These are phyloP conservation scores for Redunca redunca DNA, from an alignment of 2,113 vertebrate species.

Conservation along the genomic window DNA sequence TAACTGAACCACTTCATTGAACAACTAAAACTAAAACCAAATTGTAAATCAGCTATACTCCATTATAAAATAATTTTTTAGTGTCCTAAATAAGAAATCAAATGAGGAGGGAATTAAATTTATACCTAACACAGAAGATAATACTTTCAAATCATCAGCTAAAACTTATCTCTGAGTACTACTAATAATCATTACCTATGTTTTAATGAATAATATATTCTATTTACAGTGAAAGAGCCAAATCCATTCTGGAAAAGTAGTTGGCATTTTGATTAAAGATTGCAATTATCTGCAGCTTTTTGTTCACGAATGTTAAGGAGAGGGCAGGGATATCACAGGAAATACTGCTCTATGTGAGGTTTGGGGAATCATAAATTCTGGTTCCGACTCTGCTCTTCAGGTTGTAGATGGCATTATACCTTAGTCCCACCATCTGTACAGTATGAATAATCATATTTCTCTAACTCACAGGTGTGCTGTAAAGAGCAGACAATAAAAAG, in stretches of 20 bases:
- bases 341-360: not conserved
- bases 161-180: not conserved
- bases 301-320: constrained; percentile 37
- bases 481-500: constrained; percentile 60
- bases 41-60: not conserved
- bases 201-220: not conserved
- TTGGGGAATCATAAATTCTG: constrained; percentile 70
- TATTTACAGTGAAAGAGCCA: not conserved
- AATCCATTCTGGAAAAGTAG: not conserved
- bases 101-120: not conserved
- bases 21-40: not conserved
- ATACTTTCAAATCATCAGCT: not conserved
- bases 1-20: not conserved
- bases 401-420: constrained; percentile 58
- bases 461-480: constrained; percentile 67
- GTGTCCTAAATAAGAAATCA: not conserved
- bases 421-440: constrained; percentile 66
- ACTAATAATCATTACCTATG: not conserved
- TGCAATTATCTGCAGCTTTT: constrained; percentile 39
- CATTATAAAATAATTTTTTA: not conserved
- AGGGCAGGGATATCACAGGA: constrained; percentile 17
- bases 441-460: constrained; percentile 65
- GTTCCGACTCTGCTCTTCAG: constrained; percentile 43
- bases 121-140: not conserved
- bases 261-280: constrained; percentile 33